phyloP scores from a whole-genome alignment of 2,113 vertebrate genomes.

The Martes martes region DNA sequence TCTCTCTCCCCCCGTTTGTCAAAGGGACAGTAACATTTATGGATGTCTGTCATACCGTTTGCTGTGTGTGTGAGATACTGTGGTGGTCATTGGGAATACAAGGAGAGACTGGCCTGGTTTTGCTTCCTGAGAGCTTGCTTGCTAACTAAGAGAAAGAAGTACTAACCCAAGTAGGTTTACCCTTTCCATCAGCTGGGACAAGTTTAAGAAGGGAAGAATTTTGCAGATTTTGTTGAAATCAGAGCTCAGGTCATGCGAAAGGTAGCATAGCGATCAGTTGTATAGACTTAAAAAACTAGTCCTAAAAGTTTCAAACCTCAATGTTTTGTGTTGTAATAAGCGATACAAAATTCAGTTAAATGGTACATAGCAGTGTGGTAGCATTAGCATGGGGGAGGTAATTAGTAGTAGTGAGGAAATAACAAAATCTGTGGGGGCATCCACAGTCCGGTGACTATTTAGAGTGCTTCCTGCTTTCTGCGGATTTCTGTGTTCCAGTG shows the following conservation, averaged over 20 bases:
- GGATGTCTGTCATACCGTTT: neutral
- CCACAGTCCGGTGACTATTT: neutral
- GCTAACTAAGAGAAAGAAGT: neutral
- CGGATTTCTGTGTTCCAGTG: neutral
- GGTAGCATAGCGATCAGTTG: neutral
- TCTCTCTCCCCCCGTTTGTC: neutral
- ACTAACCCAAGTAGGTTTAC: neutral
- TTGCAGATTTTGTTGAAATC: neutral
- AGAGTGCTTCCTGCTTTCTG: neutral
- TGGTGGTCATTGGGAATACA: neutral
- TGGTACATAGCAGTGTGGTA: neutral
- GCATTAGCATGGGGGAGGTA: neutral
- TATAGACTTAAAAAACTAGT: neutral
- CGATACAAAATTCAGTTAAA: neutral
- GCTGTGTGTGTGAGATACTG: accelerated
- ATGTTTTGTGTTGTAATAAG: neutral
- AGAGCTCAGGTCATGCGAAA: neutral
- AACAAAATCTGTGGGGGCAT: neutral
- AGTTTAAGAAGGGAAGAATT: neutral
- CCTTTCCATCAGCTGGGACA: neutral
- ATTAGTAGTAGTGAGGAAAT: neutral
- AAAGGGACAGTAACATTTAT: neutral
- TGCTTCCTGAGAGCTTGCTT: neutral
- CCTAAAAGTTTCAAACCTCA: neutral
- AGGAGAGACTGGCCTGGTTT: neutral